phyloP scores from a whole-genome alignment of 2,113 vertebrate genomes.

The Actenoides hombroni region DNA sequence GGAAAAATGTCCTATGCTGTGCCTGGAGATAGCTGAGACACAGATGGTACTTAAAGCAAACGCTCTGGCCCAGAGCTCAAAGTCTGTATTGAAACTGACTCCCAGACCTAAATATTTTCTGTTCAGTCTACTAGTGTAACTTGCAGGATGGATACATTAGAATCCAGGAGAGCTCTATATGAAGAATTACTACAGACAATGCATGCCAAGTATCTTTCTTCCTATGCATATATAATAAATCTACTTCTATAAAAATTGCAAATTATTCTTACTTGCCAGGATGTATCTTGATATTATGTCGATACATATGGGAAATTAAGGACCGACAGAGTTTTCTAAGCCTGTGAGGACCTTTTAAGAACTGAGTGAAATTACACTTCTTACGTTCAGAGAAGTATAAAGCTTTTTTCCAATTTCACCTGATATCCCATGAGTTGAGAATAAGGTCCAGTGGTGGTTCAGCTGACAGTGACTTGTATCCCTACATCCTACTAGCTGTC shows the following conservation, averaged over 20 bases:
- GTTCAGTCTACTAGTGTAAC: background rate
- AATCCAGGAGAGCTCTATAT: background rate
- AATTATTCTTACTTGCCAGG: background rate
- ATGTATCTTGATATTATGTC: background rate
- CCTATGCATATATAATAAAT: background rate
- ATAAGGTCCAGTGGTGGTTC: background rate
- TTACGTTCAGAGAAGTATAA: background rate
- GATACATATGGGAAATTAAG: background rate
- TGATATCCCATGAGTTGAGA: background rate
- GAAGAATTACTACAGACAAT: background rate
- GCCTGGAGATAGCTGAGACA: conserved; percentile 6
- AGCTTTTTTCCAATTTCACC: background rate
- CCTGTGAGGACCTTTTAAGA: background rate
- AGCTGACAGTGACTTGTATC: background rate
- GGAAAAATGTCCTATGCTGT: background rate
- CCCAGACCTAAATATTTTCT: background rate
- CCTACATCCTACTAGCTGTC: background rate
- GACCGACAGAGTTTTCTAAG: background rate
- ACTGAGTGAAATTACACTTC: background rate
- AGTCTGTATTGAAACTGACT: background rate
- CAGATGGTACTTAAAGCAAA: conserved; percentile 6
- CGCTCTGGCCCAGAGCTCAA: background rate
- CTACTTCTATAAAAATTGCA: background rate
- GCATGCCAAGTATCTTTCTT: background rate
- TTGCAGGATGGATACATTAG: background rate